Evolutionary conservation across 2,797 vertebrate species (phyloP).

Genomic region (Adrianichthys oophorus): DNA sequence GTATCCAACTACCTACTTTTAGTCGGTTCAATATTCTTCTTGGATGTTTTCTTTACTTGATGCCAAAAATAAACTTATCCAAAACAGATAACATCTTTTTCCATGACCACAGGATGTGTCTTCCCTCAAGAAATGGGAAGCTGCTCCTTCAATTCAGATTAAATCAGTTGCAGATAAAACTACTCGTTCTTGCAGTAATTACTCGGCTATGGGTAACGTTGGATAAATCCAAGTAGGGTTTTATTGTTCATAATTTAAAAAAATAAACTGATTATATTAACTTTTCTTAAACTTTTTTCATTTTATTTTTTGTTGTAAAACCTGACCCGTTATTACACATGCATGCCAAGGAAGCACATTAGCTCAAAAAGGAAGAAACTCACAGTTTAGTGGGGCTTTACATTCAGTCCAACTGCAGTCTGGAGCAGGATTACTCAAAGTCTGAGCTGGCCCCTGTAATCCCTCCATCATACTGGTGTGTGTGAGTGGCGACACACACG

Average conservation of each 20-base stretch:
- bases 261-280: background rate
- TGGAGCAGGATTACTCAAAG: slow-evolving; percentile 65
- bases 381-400: slow-evolving; percentile 21
- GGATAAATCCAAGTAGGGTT: too few relatives aligned
- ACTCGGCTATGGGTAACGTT: too few relatives aligned
- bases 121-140: too few relatives aligned
- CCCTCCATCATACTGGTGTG: slow-evolving; percentile 39
- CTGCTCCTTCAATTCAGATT: too few relatives aligned
- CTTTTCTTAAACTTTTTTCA: background rate
- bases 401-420: slow-evolving; percentile 47
- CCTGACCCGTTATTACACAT: background rate
- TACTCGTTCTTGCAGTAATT: too few relatives aligned
- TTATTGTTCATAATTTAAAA: background rate
- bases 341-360: background rate
- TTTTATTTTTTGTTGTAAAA: accelerated
- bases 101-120: too few relatives aligned
- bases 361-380: slow-evolving; percentile 9
- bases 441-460: slow-evolving; percentile 69
- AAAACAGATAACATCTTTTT: too few relatives aligned
- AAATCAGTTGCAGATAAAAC: too few relatives aligned
- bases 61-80: too few relatives aligned
- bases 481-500: slow-evolving; percentile 16
- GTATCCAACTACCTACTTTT: too few relatives aligned
- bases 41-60: too few relatives aligned
- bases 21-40: too few relatives aligned